A percentile compares a stretch with the other conserved stretches of the same genome.
Conservation (phyloP, 1,140 invertebrate species). For the Drosophila virilis region DNA sequence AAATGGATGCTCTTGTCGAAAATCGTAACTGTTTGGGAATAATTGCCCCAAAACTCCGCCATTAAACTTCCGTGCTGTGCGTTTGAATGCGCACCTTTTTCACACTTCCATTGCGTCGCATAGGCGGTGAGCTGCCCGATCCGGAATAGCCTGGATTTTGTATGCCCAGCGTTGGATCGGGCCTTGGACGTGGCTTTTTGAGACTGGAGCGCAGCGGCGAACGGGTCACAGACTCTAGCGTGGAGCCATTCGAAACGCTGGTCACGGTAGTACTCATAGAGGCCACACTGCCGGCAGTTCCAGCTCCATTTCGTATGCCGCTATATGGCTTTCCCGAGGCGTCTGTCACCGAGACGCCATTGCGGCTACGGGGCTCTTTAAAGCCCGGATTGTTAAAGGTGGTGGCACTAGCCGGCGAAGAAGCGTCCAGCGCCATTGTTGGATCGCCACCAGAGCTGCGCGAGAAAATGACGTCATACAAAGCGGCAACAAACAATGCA, state of each 20-base stretch:
- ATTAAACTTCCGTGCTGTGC: slow-evolving; percentile 92
- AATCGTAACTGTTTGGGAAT: slow-evolving; percentile 3
- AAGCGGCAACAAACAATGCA: slow-evolving; percentile 89
- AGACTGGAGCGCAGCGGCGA: slow-evolving; percentile 92
- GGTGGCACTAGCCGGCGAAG: slow-evolving; percentile 86
- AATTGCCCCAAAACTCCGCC: not conserved
- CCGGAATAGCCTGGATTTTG: slow-evolving; percentile 91
- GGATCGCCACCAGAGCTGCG: slow-evolving; percentile 90
- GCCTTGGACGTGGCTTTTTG: slow-evolving; percentile 90
- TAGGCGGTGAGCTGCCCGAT: slow-evolving; percentile 90
- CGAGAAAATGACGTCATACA: slow-evolving; percentile 91
- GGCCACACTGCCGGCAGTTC: slow-evolving; percentile 87
- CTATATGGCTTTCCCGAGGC: slow-evolving; percentile 92
- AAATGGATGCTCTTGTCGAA: slow-evolving; percentile 31
- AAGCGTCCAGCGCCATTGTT: slow-evolving; percentile 86
- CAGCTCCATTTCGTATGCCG: slow-evolving; percentile 88
- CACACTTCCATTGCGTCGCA: slow-evolving; percentile 92
- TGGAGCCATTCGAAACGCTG: slow-evolving; percentile 87
- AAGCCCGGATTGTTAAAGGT: slow-evolving; percentile 94
- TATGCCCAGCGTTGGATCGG: slow-evolving; percentile 88
- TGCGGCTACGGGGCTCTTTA: slow-evolving; percentile 89
- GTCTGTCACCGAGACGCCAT: slow-evolving; percentile 91
- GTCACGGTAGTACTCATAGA: slow-evolving; percentile 91
- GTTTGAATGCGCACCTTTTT: slow-evolving; percentile 95
- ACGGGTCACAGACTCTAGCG: slow-evolving; percentile 87